Evolutionary conservation across 2,888 invertebrate genomes (phyloP).

Genomic region (Drosophila greeni): DNA sequence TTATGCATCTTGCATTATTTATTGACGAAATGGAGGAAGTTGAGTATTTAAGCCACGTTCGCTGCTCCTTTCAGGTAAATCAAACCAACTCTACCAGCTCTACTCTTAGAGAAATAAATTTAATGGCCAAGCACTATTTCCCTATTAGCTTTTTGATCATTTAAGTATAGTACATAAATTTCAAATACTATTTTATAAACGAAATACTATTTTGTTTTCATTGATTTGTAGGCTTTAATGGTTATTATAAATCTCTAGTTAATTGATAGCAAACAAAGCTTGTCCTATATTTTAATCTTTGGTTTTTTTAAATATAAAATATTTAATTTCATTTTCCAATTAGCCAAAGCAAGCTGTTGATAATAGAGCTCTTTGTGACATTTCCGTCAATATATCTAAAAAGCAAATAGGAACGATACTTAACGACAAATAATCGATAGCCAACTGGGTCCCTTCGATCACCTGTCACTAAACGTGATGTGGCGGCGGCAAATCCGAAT

Average conservation of each 20-base stretch:
- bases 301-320: too few relatives aligned
- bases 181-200: neutral
- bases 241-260: too few relatives aligned
- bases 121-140: too few relatives aligned
- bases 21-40: constrained; percentile 15
- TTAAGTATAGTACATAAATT: neutral
- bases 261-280: too few relatives aligned
- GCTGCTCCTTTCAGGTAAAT: neutral
- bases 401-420: neutral
- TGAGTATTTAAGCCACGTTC: neutral
- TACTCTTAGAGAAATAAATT: neutral
- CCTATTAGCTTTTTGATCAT: neutral
- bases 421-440: constrained; percentile 6
- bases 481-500: constrained; percentile 8
- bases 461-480: constrained; percentile 39
- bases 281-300: too few relatives aligned
- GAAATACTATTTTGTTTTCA: too few relatives aligned
- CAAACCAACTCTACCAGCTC: neutral
- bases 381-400: too few relatives aligned
- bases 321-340: too few relatives aligned
- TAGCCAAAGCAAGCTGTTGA: too few relatives aligned
- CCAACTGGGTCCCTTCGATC: constrained; percentile 10
- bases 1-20: constrained; percentile 18
- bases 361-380: too few relatives aligned
- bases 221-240: too few relatives aligned